phyloP scores from a whole-genome alignment of 2,797 vertebrate genomes.

The Momotus momota region DNA sequence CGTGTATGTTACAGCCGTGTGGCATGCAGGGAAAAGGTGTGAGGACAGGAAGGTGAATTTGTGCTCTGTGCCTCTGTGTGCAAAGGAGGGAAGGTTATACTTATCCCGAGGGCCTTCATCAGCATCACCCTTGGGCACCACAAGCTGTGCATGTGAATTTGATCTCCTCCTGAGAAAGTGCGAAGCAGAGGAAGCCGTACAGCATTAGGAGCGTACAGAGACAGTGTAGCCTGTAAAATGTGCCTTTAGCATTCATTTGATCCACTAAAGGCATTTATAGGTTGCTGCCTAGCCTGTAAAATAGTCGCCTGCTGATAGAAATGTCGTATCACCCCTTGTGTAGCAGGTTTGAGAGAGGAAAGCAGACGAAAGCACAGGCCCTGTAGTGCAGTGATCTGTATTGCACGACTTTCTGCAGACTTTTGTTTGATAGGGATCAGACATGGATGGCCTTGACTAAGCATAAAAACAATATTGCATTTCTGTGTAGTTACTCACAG shows the following conservation, averaged over 20 bases:
- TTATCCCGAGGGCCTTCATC: not conserved
- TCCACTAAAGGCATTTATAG: not conserved
- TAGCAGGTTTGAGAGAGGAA: not conserved
- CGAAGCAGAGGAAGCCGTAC: not conserved
- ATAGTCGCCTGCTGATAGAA: not conserved
- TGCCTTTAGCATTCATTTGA: not conserved
- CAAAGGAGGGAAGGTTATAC: not conserved
- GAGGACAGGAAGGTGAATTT: not conserved
- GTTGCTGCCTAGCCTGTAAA: not conserved
- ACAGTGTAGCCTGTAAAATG: not conserved
- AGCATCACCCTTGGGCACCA: not conserved
- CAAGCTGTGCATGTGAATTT: not conserved
- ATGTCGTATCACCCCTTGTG: not conserved
- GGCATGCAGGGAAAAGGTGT: not conserved
- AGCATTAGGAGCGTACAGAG: not conserved
- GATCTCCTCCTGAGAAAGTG: not conserved
- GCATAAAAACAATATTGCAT: not conserved
- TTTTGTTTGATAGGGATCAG: not conserved
- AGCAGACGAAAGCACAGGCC: not conserved
- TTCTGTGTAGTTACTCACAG: not conserved
- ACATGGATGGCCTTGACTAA: not conserved
- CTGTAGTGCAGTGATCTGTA: not conserved
- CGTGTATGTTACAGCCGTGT: not conserved
- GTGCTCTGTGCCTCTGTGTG: not conserved
- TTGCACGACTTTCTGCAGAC: not conserved